Evolutionary conservation across 2,113 vertebrate species (phyloP).

Genomic region (Mus musculus): GRCm39 chr3:106072001-106072500

Average conservation of each 20-base stretch:
- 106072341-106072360: not conserved
- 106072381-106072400: not conserved
- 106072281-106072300: not conserved
- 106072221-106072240: not conserved
- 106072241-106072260: not conserved
- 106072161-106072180: not conserved
- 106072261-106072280: not conserved
- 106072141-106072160: slow-evolving; percentile 79
- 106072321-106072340: not conserved
- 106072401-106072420: not conserved
- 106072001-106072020: no score
- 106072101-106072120: slow-evolving; percentile 79
- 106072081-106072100: not conserved
- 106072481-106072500: fast-evolving
- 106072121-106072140: slow-evolving; percentile 88
- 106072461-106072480: not conserved
- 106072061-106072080: not conserved
- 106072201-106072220: no score
- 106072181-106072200: not conserved
- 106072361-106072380: not conserved
- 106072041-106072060: not conserved
- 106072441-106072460: not conserved
- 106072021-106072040: no score
- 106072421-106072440: not conserved
- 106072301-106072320: not conserved